Base-by-base conservation (phyloP, 2,797 vertebrate genomes). In the Molossus molossus region DNA sequence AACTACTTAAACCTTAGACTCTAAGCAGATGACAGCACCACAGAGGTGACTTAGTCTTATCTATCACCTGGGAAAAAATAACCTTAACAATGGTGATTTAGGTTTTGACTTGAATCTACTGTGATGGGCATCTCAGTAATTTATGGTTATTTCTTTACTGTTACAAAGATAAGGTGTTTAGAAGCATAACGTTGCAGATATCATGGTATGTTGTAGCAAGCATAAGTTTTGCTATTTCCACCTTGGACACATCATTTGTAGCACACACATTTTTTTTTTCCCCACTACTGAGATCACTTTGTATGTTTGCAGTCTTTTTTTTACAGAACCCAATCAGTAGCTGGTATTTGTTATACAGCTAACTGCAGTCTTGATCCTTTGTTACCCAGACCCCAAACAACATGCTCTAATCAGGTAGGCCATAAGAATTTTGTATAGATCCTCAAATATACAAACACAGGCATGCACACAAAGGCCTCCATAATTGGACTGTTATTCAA, bases 121-220 rank as follows among this genome's bases (percentile, higher is more conserved):
- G 6, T 77, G 65, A 80, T 37, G 12, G 4, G 9, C 12, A 82
- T 79, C 25, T 92, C 55, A 89, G 25, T 83, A 76, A 80, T 33
- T 93, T 96, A 23, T 40, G n/a, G 23, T 69, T 50, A 3, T 73
- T 94, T 95, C 33, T 88, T 92, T 50, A 67, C 37, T 58, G n/a
- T 21, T 77, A 33, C 10, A 93, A 80, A 87, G 25, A 83, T 23
- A 79, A 83, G 37, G 23, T 91, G 13, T 87, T 87, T 48, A 90
- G 55, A 55, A 37, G 14, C 7, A 85, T 87, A 65, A 94, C 94
- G 75, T 70, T 75, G 2, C 25, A 90, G 27, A 40, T 29, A 50
- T 14, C 82, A 17, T 72, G 53, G 79, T 92, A 25, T 70, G 50
- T 91, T 40, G 23, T 10, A 80, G 17, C 53, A 64, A 64, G 20